Evolutionary conservation across 1,140 invertebrate genomes (phyloP).

Genomic region (Epicauta chinensis): DNA sequence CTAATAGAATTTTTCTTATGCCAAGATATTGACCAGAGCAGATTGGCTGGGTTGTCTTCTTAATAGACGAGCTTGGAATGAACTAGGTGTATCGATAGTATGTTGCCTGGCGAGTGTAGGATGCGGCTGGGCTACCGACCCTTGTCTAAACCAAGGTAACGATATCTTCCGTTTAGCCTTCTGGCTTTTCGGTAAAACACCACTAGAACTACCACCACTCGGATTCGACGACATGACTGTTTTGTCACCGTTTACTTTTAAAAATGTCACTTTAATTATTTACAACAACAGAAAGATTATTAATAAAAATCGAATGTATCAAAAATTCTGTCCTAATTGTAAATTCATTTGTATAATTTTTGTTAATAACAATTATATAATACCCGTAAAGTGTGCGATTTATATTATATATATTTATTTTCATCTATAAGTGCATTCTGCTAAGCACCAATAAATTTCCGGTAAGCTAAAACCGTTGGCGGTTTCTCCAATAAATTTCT

Average conservation of each 20-base stretch:
- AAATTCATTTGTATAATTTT: constrained; percentile 3
- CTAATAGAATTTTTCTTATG: background rate
- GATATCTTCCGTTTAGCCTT: constrained; percentile 79
- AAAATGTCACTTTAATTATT: no score
- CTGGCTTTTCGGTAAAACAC: constrained; percentile 47
- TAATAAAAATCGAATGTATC: constrained; percentile 8
- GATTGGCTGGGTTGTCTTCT: constrained; percentile 52
- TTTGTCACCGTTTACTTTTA: background rate
- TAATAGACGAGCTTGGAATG: constrained; percentile 64
- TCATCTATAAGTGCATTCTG: constrained; percentile 6
- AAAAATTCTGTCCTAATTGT: background rate
- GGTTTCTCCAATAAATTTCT: background rate
- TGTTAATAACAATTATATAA: constrained; percentile 6
- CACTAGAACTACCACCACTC: constrained; percentile 42
- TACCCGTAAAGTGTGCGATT: constrained; percentile 15
- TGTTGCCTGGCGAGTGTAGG: constrained; percentile 71
- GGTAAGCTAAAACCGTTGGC: constrained; percentile 11
- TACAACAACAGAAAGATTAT: no score
- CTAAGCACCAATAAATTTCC: constrained; percentile 16
- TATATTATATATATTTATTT: background rate
- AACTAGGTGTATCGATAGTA: constrained; percentile 82
- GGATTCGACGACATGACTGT: constrained; percentile 10
- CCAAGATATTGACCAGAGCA: constrained; percentile 40
- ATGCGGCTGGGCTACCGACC: constrained; percentile 62
- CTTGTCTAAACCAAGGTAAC: constrained; percentile 80